Evolutionary conservation across 2,888 invertebrate species (phyloP).

Genomic region (Antheraea yamamai): DNA sequence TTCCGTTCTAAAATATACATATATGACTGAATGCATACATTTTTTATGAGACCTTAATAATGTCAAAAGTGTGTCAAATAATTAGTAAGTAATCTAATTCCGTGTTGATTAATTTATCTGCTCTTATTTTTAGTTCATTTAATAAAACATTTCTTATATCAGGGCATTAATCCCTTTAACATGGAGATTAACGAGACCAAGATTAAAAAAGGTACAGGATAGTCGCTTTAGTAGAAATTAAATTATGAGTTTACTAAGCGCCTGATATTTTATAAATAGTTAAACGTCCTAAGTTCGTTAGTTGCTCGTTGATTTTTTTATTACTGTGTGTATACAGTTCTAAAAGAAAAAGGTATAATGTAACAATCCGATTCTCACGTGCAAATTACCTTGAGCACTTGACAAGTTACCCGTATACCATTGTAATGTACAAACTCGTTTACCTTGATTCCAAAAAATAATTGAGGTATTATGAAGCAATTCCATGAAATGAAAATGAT

Average conservation of each 20-base stretch:
- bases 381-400: not conserved
- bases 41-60: too few relatives aligned
- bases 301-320: not conserved
- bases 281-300: not conserved
- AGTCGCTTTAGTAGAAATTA: not conserved
- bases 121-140: not conserved
- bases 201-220: not conserved
- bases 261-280: conserved; percentile 4
- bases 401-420: not conserved
- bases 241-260: not conserved
- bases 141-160: not conserved
- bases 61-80: not conserved
- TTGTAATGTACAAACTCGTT: not conserved
- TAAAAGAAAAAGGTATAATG: not conserved
- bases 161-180: not conserved
- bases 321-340: not conserved
- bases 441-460: conserved; percentile 7
- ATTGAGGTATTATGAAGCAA: not conserved
- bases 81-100: too few relatives aligned
- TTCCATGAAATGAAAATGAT: not conserved
- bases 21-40: too few relatives aligned
- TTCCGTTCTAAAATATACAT: too few relatives aligned
- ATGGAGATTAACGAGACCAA: not conserved
- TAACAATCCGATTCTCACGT: not conserved
- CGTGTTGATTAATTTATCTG: not conserved